Evolutionary conservation across 2,797 vertebrate species (phyloP), one percentile per base, ranked within the genome.

Genomic region (Semotilus atromaculatus): DNA sequence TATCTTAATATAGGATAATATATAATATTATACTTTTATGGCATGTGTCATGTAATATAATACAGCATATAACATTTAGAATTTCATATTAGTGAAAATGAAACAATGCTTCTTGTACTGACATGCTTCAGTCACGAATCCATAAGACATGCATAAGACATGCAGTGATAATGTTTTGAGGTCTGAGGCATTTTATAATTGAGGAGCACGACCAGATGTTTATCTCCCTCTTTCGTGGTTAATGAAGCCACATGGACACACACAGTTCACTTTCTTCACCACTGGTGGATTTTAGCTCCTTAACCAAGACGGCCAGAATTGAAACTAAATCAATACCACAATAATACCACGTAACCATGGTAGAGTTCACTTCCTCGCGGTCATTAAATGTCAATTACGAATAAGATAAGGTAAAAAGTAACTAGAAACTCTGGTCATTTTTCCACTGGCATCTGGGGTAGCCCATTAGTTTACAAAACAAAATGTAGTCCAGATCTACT

Each of bases 171-270:
- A 55, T 55, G 64, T 81, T 64, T 66, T 31, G n/a, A 70, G 66
- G 66, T 81, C 16, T 36, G 38, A 78, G 64, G n/a, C 26, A 77
- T 45, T 78, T 78, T 84, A 83, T 83, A 83, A 83, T 40, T 53
- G 48, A 58, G 48, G 66, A 84, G 62, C 64, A 78, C 9, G 1
- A 71, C 64, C 66, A 71, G 48, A 70, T 58, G 38, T 71, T 60
- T 71, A 84, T 84, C 75, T 83, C 72, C 48, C n/a, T 68, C 62
- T 81, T 55, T 81, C 26, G 66, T 70, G 79, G 34, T 71, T 71
- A 71, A 34, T 77, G 36, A 67, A 84, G 74, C 36, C 62, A 34
- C 62, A 67, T n/a, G 29, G 9, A 68, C 21, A 68, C 29, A 48
- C 36, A 31, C 72, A 53, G 31, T 64, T 58, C 48, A 71, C 9